These are phyloP conservation scores for Coilia nasus DNA, from an alignment of 2,797 vertebrate genomes.

Conservation along the genomic window DNA sequence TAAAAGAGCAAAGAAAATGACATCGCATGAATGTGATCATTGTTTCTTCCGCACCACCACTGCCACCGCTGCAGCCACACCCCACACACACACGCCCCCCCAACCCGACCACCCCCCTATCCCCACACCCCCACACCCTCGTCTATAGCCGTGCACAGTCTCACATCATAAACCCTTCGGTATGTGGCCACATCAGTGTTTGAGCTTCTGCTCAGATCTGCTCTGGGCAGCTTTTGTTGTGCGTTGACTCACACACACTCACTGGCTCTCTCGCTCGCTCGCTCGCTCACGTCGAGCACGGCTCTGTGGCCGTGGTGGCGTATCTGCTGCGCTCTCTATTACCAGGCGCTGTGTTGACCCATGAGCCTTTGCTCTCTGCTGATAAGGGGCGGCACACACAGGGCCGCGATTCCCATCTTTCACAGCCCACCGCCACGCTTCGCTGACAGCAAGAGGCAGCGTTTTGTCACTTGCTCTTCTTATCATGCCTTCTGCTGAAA, in stretches of 20 bases:
- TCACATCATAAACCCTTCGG: conserved; percentile 79
- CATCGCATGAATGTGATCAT: conserved; percentile 79
- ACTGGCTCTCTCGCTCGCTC: too few species aligned
- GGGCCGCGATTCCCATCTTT: conserved; percentile 34
- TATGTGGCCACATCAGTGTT: conserved; percentile 76
- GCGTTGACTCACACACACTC: too few species aligned
- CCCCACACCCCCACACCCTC: not conserved
- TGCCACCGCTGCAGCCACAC: too few species aligned
- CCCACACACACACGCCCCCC: too few species aligned
- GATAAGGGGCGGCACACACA: not conserved
- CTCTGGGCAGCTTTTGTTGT: conserved; percentile 73
- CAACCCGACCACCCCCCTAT: not conserved
- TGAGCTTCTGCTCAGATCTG: conserved; percentile 73
- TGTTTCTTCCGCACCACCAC: conserved; percentile 66
- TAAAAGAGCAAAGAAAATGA: conserved; percentile 74
- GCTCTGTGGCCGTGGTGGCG: not conserved
- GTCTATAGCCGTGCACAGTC: conserved; percentile 70
- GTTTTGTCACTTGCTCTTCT: conserved; percentile 49
- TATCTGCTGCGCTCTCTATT: conserved; percentile 16
- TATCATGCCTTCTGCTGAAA: conserved; percentile 32
- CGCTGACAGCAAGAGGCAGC: conserved; percentile 37
- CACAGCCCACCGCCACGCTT: conserved; percentile 45
- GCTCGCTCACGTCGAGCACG: conserved; percentile 60
- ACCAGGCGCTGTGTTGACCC: conserved; percentile 33
- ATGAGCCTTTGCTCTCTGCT: conserved; percentile 10